Evolutionary conservation across 2,797 vertebrate species (phyloP).

Genomic region (Tadarida brasiliensis): DNA sequence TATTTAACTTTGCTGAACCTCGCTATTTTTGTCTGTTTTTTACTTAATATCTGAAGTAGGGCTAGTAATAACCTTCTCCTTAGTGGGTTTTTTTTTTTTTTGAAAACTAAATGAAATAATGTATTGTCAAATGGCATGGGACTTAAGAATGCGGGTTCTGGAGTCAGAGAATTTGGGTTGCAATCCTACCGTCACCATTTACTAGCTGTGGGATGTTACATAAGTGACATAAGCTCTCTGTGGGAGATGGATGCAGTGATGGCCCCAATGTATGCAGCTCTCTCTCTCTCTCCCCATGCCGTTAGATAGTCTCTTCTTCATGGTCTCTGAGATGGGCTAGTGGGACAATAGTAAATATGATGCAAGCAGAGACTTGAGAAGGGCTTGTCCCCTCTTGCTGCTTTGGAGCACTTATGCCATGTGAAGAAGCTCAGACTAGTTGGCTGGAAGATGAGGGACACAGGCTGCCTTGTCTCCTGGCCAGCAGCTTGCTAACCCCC

Average conservation of each 20-base stretch:
- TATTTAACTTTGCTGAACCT: neutral
- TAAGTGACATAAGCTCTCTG: neutral
- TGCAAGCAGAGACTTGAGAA: neutral
- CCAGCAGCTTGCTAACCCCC: neutral
- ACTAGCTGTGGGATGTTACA: neutral
- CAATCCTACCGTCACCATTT: neutral
- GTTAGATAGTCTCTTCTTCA: neutral
- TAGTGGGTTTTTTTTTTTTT: neutral
- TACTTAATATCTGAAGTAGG: neutral
- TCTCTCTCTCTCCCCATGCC: neutral
- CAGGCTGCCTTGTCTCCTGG: neutral
- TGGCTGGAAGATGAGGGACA: neutral
- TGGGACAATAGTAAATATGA: neutral
- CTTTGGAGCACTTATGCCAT: neutral
- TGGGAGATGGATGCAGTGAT: neutral
- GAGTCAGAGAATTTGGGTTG: neutral
- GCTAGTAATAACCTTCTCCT: neutral
- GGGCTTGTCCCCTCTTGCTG: neutral
- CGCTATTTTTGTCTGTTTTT: neutral
- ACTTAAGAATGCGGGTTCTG: neutral
- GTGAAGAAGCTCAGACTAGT: neutral
- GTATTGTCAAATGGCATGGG: neutral
- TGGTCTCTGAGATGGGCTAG: neutral
- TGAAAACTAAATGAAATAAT: neutral
- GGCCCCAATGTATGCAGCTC: neutral